A percentile compares a stretch with the other conserved stretches of the same genome.
Conservation (phyloP, 2,888 invertebrate species). For the Aspidiotus rigidus region DNA sequence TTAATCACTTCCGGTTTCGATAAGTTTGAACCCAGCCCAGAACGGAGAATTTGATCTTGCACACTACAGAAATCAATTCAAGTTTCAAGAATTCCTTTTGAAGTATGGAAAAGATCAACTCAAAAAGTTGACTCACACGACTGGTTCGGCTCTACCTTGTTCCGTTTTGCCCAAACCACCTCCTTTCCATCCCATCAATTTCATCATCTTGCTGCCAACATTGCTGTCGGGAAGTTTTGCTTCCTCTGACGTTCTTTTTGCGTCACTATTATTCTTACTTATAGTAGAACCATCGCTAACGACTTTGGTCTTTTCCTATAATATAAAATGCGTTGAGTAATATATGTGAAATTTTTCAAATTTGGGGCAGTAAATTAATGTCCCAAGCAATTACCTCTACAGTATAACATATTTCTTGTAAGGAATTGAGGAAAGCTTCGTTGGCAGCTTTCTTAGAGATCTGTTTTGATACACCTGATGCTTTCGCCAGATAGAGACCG, state of each 20-base stretch:
- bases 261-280: conserved; percentile 11
- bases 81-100: not conserved
- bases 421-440: conserved; percentile 3
- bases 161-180: conserved; percentile 34
- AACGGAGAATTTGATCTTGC: conserved; percentile 15
- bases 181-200: conserved; percentile 35
- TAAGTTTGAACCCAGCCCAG: conserved; percentile 22
- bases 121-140: conserved; percentile 21
- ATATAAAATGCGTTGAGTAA: too few relatives aligned
- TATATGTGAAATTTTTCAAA: too few relatives aligned
- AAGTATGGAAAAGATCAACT: not conserved
- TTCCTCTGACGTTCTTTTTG: conserved; percentile 8
- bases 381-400: conserved; percentile 8
- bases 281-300: conserved; percentile 28
- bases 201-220: conserved; percentile 33
- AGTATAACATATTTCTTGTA: conserved; percentile 23
- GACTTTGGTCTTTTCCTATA: conserved; percentile 21
- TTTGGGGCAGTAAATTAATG: too few relatives aligned
- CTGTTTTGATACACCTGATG: conserved; percentile 5
- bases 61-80: not conserved
- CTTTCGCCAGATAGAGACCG: not conserved
- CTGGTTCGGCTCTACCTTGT: conserved; percentile 33
- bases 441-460: conserved; percentile 17
- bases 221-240: not conserved
- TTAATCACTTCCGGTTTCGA: conserved; percentile 15